A percentile compares a stretch with the other conserved stretches of the same genome.
phyloP scores from a whole-genome alignment of 1,140 invertebrate species.

The Microplitis demolitor region DNA sequence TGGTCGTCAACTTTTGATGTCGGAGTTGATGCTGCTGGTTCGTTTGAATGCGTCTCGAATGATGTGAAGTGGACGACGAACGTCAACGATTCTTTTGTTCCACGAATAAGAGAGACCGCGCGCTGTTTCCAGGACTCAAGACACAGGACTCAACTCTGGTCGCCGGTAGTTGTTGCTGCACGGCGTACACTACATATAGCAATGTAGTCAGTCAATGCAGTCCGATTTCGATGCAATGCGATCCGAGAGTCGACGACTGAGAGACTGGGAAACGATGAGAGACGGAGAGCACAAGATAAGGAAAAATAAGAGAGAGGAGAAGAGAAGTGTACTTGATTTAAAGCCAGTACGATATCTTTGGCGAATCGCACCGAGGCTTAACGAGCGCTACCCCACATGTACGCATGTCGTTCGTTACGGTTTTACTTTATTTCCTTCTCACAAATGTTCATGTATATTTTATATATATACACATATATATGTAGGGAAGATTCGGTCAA shows the following conservation, averaged over 20 bases:
- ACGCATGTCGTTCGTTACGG: conserved; percentile 28
- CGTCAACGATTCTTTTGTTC: conserved; percentile 60
- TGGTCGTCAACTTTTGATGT: conserved; percentile 51
- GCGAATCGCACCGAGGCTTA: conserved; percentile 53
- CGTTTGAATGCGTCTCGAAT: conserved; percentile 54
- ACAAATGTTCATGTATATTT: conserved; percentile 14
- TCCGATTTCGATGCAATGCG: neutral
- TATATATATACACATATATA: neutral
- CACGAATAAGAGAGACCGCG: conserved; percentile 23
- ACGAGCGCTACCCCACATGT: conserved; percentile 44
- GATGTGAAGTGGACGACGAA: conserved; percentile 48
- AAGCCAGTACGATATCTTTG: conserved; percentile 54
- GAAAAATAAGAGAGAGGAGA: neutral
- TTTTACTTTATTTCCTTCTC: conserved; percentile 27
- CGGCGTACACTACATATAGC: too few species aligned
- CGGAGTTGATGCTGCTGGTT: conserved; percentile 38
- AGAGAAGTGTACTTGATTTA: conserved; percentile 54
- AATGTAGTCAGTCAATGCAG: conserved; percentile 47
- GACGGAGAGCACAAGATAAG: conserved; percentile 27
- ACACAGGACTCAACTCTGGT: neutral
- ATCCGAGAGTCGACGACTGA: too few species aligned
- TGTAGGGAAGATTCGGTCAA: neutral
- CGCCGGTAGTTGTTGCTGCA: too few species aligned
- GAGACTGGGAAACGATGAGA: too few species aligned
- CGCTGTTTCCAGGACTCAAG: neutral